Evolutionary conservation across 2,113 vertebrate species (phyloP), one percentile per base, ranked within the genome.

Genomic region (Poicephalus gulielmi): DNA sequence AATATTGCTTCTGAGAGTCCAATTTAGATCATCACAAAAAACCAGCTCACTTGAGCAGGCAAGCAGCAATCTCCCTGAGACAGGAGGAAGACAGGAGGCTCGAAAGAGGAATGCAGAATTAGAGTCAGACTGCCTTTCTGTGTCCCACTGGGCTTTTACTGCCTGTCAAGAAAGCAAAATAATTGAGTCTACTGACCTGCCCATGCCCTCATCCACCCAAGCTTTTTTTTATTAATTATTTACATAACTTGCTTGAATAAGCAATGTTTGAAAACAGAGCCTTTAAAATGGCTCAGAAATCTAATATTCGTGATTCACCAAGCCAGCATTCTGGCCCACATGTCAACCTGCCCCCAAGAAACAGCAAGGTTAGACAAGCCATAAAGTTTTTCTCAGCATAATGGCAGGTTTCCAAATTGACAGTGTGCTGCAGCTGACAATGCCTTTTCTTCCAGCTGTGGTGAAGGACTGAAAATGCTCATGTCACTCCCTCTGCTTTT

Each of bases 391-490:
- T 35, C 89, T 96, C 94, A 84, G 10, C 27, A 94, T 94, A 89
- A 95, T 92, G 90, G 81, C 90, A 96, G 50, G 37, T 97, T 96
- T 95, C 82, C 92, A 95, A 90, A 75, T 13, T 84, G 94, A 87
- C 90, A 92, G 20, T 78, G 50, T 84, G 73, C 90, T 96, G 95
- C 89, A 96, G 93, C 84, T 96, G 96, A 85, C 83, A 87, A 76
- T 67, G 50, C 4, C 27, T 70, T 10, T 69, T 74, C 70, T 71
- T 83, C 75, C 81, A 73, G 55, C 60, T 43, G 13, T 66, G 47
- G 60, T 92, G 95, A 96, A 96, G 94, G 81, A 95, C 86, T 96
- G 24, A 87, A 94, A 91, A 95, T 44, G 44, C 63, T 95, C 90
- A 47, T 94, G 79, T 96, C 96, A 96, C 68, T 93, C 59, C 44